Evolutionary conservation across 2,797 vertebrate species (phyloP), one percentile per base, ranked within the genome.

Genomic region (Gobio occitaniae): DNA sequence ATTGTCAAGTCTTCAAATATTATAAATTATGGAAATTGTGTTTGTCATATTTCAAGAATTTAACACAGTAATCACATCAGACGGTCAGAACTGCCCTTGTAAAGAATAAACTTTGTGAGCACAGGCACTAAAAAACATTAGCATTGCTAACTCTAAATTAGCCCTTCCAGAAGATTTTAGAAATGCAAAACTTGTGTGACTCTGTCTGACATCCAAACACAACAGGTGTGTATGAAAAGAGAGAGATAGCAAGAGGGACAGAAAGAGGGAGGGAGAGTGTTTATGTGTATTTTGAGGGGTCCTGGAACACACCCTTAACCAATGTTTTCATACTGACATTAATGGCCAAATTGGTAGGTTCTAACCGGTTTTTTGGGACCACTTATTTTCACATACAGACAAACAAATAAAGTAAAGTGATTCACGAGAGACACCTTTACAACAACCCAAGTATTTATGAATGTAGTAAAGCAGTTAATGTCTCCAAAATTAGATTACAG

Each of bases 341-440:
- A 78, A 44, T 66, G 44, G 13, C 44, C 10, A 32, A 66, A 66
- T 61, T 66, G 44, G 77, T 36, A 47, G 11, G n/a, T 17, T 32
- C 1, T 65, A 79, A 12, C 16, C 2, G 16, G 25, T n/a, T 3
- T 32, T 65, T 47, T 19, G 10, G 25, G 59, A 32, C 25, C 77
- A 21, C 19, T 79, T 32, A 32, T n/a, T 66, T 66, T 47, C 32
- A 36, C 16, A 48, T 48, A 25, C 11, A 36, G 10, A 17, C 21
- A 63, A 78, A 78, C 56, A 78, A 78, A 63, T 78, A 63, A 61
- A 78, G 3, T 61, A 61, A 61, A 63, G 56, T 12, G 21, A 78
- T 44, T 61, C 56, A 78, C 4, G 10, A 61, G n/a, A 25, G 38
- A 63, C 38, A 44, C 36, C n/a, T 19, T 47, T n/a, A 41, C 17